These are phyloP conservation scores for Boulengeromyrus knoepffleri DNA, from an alignment of 2,113 vertebrate genomes.

Conservation along the genomic window DNA sequence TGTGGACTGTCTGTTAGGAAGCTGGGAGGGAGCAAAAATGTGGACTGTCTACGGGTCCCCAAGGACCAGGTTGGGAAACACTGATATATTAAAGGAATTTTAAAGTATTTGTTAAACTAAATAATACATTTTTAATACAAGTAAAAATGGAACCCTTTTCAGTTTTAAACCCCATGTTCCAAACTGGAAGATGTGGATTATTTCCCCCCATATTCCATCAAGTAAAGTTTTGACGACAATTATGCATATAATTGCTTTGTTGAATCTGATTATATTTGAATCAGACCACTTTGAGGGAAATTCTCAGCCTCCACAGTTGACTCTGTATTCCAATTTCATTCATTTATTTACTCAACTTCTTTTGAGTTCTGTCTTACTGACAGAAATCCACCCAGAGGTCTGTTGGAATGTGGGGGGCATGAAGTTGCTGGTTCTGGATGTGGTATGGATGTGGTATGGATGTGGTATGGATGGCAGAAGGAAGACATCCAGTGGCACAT, in stretches of 20 bases:
- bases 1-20: too few species aligned
- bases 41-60: not conserved
- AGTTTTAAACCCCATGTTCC: not conserved
- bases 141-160: not conserved
- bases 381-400: not conserved
- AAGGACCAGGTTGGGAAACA: not conserved
- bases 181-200: not conserved
- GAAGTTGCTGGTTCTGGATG: not conserved
- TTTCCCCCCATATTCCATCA: not conserved
- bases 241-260: not conserved
- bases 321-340: not conserved
- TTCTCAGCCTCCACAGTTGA: not conserved
- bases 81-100: not conserved
- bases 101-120: not conserved
- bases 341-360: not conserved
- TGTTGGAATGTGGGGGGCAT: not conserved
- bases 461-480: not conserved
- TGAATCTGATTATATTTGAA: conserved; percentile 3
- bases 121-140: not conserved
- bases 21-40: too few species aligned
- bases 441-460: not conserved
- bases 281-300: not conserved
- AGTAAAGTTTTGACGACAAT: not conserved
- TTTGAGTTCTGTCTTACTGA: not conserved
- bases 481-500: not conserved